These are phyloP conservation scores for Taeniopygia guttata DNA, from an alignment of 2,797 vertebrate species.

Conservation along the genomic window DNA sequence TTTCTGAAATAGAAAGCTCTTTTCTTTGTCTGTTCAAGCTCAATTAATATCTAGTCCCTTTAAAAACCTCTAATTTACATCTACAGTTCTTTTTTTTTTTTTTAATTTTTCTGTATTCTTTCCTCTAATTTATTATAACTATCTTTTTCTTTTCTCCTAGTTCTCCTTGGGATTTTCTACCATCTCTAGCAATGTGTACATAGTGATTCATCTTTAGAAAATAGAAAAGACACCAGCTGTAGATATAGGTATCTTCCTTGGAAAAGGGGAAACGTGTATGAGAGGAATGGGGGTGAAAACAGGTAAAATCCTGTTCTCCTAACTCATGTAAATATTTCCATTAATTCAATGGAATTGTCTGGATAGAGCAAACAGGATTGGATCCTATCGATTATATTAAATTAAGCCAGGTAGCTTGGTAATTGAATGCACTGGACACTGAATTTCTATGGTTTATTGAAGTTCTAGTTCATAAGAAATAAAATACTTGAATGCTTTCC, in stretches of 20 bases:
- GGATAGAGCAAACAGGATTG: neutral
- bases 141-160: conserved; percentile 76
- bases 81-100: neutral
- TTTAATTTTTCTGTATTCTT: conserved; percentile 15
- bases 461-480: neutral
- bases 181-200: conserved; percentile 70
- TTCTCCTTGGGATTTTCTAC: conserved; percentile 77
- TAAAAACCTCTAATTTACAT: neutral
- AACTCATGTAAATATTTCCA: neutral
- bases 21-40: neutral
- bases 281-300: conserved; percentile 13
- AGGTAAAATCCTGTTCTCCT: neutral
- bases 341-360: neutral
- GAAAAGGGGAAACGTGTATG: conserved; percentile 26
- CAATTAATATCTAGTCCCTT: neutral
- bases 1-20: neutral
- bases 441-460: neutral
- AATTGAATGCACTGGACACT: neutral
- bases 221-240: conserved; percentile 71
- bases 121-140: conserved; percentile 64
- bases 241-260: conserved; percentile 72
- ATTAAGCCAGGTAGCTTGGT: neutral
- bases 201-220: conserved; percentile 74
- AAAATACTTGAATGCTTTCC: neutral
- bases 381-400: neutral